Evolutionary conservation across 2,888 invertebrate genomes (phyloP), one percentile per base, ranked within the genome.

Genomic region (Frankliniella intonsa): DNA sequence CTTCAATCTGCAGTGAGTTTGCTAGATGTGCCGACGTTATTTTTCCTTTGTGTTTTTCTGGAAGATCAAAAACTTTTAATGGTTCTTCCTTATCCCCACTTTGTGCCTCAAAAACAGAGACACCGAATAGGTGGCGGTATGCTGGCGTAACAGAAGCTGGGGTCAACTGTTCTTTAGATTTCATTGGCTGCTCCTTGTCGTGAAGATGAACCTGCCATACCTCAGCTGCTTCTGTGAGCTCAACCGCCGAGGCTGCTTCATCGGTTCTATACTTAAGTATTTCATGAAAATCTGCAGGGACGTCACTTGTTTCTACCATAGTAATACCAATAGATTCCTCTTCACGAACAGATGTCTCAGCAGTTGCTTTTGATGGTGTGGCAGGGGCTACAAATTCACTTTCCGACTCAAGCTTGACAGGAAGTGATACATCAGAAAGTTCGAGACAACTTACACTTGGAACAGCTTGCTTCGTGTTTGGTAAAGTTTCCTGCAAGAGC

Each of bases 371-470:
- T 22, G 88, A 88, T 83, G 91, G 91, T 82, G 90, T 89, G 81
- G 89, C 89, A 82, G 89, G 89, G 22, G 89, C 86, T 19, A 87
- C 85, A 50, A 93, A 90, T 80, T 90, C 88, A 80, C 89, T 90
- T 89, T 93, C 93, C 79, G 91, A 90, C 88, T 94, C 94, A 87
- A 93, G 92, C 12, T 92, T 86, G n/a, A 91, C 86, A 0, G 92
- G 89, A 85, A 91, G 90, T 11, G 90, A 89, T 50, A 90, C 86
- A 85, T 91, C 91, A 84, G 91, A 91, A 80, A 90, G 88, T 86
- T 92, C 91, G 82, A 93, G 87, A 81, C 90, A 88, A 80, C 89
- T 89, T 84, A 93, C 87, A 2, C 86, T 86, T 3, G 87, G 86
- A 50, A 87, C 86, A 0, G 89, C 89, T 5, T 83, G 84, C 85